Conservation (phyloP, 2,797 vertebrate genomes). For the Danio aesculapii region DNA sequence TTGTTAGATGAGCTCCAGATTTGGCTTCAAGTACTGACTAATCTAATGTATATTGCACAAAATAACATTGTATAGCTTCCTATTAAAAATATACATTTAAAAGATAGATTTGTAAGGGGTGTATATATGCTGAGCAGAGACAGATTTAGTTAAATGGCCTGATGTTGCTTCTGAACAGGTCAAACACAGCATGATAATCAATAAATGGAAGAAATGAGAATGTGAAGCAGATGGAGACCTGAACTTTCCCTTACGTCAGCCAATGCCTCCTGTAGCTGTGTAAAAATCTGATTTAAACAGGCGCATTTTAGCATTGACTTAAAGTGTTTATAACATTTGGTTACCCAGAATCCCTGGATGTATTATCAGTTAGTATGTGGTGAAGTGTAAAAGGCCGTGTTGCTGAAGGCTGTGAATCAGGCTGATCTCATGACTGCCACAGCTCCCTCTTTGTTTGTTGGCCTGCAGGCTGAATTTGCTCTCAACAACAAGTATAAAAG, state of each 20-base stretch:
- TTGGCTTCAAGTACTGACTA: too few relatives aligned
- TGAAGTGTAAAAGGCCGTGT: constrained; percentile 39
- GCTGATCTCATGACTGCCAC: constrained; percentile 74
- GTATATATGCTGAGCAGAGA: too few relatives aligned
- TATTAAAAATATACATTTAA: too few relatives aligned
- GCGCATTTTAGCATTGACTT: not conserved
- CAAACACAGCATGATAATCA: not conserved
- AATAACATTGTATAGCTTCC: too few relatives aligned
- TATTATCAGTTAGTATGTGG: constrained; percentile 18
- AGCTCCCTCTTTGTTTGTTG: constrained; percentile 51
- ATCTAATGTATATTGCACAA: too few relatives aligned
- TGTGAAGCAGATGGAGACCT: not conserved
- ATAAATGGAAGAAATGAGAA: not conserved
- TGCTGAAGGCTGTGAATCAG: constrained; percentile 58
- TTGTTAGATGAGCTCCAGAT: too few relatives aligned
- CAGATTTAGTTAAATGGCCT: not conserved
- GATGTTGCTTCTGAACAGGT: not conserved
- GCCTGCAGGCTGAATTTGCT: constrained; percentile 64
- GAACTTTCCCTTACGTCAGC: not conserved
- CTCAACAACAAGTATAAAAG: constrained; percentile 69
- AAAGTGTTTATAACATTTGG: not conserved
- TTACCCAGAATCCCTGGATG: not conserved
- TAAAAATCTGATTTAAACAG: not conserved
- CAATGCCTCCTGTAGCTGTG: not conserved
- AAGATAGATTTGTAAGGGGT: too few relatives aligned